Conservation (phyloP, 2,797 vertebrate species). For the Numenius phaeopus region DNA sequence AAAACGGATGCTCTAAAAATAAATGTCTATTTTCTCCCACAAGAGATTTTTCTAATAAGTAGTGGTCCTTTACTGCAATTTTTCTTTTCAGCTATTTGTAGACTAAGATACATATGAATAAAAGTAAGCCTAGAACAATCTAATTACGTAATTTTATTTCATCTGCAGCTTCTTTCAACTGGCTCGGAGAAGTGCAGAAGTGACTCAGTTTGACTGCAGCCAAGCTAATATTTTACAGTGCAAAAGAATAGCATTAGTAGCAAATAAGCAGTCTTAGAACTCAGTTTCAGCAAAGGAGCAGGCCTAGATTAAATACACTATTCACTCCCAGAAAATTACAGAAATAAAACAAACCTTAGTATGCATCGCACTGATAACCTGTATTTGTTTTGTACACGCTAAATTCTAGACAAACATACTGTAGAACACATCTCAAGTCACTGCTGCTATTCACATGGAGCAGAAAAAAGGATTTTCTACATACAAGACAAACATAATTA, state of each 20-base stretch:
- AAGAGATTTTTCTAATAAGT: neutral
- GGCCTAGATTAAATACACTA: neutral
- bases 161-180: neutral
- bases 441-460: neutral
- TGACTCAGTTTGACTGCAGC: neutral
- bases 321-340: neutral
- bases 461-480: neutral
- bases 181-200: neutral
- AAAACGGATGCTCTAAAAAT: neutral
- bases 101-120: neutral
- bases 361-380: neutral
- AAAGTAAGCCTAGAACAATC: neutral
- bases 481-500: neutral
- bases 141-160: neutral
- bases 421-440: neutral
- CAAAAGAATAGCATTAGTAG: neutral
- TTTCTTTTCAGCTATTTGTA: neutral
- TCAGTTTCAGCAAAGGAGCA: neutral
- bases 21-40: neutral
- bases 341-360: neutral
- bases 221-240: neutral
- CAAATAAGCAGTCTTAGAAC: neutral
- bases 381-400: neutral
- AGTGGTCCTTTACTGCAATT: neutral
- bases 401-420: neutral